Evolutionary conservation across 2,797 vertebrate species (phyloP).

Genomic region (Ptychobarbus kaznakovi): DNA sequence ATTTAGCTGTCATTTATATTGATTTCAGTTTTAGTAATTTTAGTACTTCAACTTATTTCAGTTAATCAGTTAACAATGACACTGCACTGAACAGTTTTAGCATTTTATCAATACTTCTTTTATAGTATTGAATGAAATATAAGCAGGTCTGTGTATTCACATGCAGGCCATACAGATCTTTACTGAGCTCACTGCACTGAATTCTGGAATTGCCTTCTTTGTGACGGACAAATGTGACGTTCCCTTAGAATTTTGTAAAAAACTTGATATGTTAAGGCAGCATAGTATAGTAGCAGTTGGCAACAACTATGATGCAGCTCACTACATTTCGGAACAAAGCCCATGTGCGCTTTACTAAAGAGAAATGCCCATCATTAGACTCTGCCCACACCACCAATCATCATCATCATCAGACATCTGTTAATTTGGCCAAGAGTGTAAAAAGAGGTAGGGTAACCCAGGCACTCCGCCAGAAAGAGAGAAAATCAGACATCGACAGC

Average conservation of each 20-base stretch:
- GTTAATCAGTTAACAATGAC: neutral
- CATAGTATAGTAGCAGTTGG: neutral
- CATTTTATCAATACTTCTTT: neutral
- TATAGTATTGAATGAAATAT: neutral
- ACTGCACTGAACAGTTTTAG: neutral
- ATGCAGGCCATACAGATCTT: neutral
- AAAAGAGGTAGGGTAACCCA: neutral
- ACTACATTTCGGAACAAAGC: neutral
- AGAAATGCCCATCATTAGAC: neutral
- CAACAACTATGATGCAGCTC: neutral
- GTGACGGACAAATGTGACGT: neutral
- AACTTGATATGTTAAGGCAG: neutral
- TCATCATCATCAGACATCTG: constrained; percentile 10
- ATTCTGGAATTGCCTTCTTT: neutral
- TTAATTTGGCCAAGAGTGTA: constrained; percentile 11
- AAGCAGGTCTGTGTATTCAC: neutral
- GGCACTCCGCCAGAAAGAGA: neutral
- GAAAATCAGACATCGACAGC: neutral
- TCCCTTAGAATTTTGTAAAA: neutral
- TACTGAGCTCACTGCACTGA: neutral
- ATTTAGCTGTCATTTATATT: neutral
- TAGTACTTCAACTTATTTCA: neutral
- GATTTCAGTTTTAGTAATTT: neutral
- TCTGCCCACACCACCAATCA: neutral
- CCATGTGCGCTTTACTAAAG: neutral